Evolutionary conservation across 2,113 vertebrate genomes (phyloP).

Genomic region (Scomber japonicus): DNA sequence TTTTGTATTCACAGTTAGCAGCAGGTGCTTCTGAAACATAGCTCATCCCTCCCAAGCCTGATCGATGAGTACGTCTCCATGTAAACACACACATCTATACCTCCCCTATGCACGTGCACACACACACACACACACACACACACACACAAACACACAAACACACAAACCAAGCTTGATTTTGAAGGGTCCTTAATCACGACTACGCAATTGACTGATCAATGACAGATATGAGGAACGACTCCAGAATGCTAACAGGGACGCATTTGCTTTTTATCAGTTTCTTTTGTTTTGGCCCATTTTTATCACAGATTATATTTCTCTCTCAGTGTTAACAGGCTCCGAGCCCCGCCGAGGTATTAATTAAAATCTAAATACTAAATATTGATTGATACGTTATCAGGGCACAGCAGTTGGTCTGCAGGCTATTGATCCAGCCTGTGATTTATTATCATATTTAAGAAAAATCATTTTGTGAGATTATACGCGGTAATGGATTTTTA

Average conservation of each 20-base stretch:
- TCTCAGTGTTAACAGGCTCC: constrained; percentile 89
- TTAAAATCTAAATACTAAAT: constrained; percentile 99
- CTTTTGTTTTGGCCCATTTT: constrained; percentile 84
- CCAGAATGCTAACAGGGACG: constrained; percentile 87
- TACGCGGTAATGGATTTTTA: constrained; percentile 96
- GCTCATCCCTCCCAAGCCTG: constrained; percentile 55
- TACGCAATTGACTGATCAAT: constrained; percentile 89
- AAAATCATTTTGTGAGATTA: constrained; percentile 99
- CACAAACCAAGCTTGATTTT: constrained; percentile 83
- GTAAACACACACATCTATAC: constrained; percentile 61
- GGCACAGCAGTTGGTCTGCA: constrained; percentile 93
- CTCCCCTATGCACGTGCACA: constrained; percentile 52
- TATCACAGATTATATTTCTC: constrained; percentile 98
- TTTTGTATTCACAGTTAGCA: constrained; percentile 39
- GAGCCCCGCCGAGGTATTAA: constrained; percentile 92
- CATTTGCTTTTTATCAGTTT: constrained; percentile 71
- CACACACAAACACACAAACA: constrained; percentile 57
- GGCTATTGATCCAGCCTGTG: constrained; percentile 96
- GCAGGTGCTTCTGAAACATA: constrained; percentile 50
- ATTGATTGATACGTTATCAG: constrained; percentile 99
- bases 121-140: constrained; percentile 62
- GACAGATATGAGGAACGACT: constrained; percentile 94
- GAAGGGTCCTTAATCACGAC: constrained; percentile 90
- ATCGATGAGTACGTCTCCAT: constrained; percentile 65
- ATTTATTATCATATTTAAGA: constrained; percentile 99